Conservation (phyloP, 2,888 invertebrate genomes). For the Lathronympha strigana region DNA sequence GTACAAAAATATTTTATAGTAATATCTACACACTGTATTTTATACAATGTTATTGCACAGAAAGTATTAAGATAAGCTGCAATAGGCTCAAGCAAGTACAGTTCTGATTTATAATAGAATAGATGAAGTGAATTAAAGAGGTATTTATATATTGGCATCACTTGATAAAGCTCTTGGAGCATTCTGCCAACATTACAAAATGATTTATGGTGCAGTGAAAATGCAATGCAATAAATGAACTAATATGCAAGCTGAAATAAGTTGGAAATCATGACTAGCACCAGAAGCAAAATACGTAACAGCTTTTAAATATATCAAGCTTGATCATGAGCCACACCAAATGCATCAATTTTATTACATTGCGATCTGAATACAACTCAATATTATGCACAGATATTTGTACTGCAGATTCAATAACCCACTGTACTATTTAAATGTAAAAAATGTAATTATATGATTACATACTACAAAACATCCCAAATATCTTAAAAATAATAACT, state of each 20-base stretch:
- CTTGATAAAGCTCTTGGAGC: not conserved
- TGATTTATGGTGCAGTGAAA: not conserved
- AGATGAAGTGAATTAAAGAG: not conserved
- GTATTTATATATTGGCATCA: not conserved
- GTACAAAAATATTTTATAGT: conserved; percentile 55
- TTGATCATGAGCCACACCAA: conserved; percentile 17
- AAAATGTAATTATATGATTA: not conserved
- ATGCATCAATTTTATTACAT: conserved; percentile 17
- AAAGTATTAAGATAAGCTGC: conserved; percentile 15
- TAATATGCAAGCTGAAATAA: not conserved
- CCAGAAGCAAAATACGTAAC: conserved; percentile 47
- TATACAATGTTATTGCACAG: conserved; percentile 37
- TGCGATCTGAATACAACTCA: conserved; percentile 13
- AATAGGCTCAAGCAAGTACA: not conserved
- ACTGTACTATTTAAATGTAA: not conserved
- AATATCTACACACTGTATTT: conserved; percentile 37
- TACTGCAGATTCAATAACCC: not conserved
- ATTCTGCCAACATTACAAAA: not conserved
- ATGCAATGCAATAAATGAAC: not conserved
- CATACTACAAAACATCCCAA: conserved; percentile 17
- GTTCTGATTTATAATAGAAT: not conserved
- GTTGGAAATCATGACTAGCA: conserved; percentile 55
- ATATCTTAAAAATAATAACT: conserved; percentile 12
- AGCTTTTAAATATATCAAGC: conserved; percentile 8
- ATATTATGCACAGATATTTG: conserved; percentile 16